Evolutionary conservation across 1,140 invertebrate species (phyloP).

Genomic region (Arctopsyche grandis): DNA sequence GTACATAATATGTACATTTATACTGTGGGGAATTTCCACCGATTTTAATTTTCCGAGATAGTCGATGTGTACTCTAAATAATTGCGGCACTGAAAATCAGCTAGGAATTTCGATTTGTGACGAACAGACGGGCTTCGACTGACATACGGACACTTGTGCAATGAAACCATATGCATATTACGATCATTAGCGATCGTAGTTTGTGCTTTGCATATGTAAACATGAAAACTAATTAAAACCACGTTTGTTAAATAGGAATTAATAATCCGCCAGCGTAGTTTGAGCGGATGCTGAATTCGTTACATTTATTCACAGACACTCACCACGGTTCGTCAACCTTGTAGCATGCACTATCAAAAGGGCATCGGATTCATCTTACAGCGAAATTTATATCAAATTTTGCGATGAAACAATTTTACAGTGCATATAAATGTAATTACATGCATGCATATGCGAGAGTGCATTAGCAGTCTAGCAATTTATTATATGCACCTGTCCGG

Average conservation of each 20-base stretch:
- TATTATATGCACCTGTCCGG: not conserved
- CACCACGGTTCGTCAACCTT: too few species aligned
- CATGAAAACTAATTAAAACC: constrained; percentile 28
- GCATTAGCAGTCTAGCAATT: not conserved
- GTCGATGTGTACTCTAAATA: not conserved
- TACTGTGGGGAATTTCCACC: not conserved
- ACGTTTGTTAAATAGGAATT: constrained; percentile 31
- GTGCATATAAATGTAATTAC: too few species aligned
- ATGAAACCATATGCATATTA: constrained; percentile 28
- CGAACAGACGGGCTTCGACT: not conserved
- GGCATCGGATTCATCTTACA: too few species aligned
- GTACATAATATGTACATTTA: too few species aligned
- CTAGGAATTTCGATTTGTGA: not conserved
- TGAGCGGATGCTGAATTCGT: constrained; percentile 7
- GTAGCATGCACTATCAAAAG: too few species aligned
- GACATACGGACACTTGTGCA: constrained; percentile 16
- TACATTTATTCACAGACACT: too few species aligned
- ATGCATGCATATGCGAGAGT: not conserved
- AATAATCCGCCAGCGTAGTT: not conserved
- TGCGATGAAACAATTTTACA: too few species aligned
- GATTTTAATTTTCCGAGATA: not conserved
- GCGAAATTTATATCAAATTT: too few species aligned
- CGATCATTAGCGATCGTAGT: constrained; percentile 17
- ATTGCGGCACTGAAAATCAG: not conserved
- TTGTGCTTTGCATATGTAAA: constrained; percentile 13